These are phyloP conservation scores for Oryzias melastigma DNA, from an alignment of 2,113 vertebrate genomes.

Conservation along the genomic window DNA sequence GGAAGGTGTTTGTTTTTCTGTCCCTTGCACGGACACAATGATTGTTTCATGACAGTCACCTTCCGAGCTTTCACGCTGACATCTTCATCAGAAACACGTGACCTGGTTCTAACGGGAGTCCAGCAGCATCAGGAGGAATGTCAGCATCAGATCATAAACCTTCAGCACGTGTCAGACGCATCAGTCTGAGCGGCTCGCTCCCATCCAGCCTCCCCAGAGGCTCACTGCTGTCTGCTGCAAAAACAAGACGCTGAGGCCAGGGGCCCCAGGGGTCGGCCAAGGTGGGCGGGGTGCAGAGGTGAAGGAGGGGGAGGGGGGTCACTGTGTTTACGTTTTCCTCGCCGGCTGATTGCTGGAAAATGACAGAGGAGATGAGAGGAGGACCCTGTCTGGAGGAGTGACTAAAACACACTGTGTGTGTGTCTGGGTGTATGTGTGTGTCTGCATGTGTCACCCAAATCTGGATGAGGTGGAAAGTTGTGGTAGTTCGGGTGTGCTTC, in stretches of 20 bases:
- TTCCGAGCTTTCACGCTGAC: neutral
- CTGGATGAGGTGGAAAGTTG: too few relatives aligned
- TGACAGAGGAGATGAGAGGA: conserved; percentile 51
- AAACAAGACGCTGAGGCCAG: conserved; percentile 68
- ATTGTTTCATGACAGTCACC: neutral
- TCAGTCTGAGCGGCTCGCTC: conserved; percentile 19
- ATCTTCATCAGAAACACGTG: neutral
- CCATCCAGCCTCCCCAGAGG: conserved; percentile 43
- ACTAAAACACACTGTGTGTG: too few relatives aligned
- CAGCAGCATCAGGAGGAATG: neutral
- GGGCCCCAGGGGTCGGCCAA: conserved; percentile 58
- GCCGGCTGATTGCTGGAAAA: conserved; percentile 51
- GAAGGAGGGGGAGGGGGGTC: conserved; percentile 16
- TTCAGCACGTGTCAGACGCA: conserved; percentile 13
- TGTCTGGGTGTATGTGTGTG: too few relatives aligned
- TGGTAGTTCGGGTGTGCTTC: neutral
- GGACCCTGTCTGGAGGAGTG: conserved; percentile 8
- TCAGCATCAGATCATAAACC: conserved; percentile 16
- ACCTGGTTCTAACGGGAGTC: conserved; percentile 17
- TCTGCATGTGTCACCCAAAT: too few relatives aligned
- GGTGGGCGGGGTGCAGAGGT: conserved; percentile 29
- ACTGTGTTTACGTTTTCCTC: conserved; percentile 64
- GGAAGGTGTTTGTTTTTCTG: too few relatives aligned
- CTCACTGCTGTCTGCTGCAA: conserved; percentile 35
- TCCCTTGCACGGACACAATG: too few relatives aligned